A percentile compares a stretch with the other conserved stretches of the same genome.
These are phyloP conservation scores for Corythoichthys haematopterus DNA, from an alignment of 2,113 vertebrate genomes.

Conservation along the genomic window DNA sequence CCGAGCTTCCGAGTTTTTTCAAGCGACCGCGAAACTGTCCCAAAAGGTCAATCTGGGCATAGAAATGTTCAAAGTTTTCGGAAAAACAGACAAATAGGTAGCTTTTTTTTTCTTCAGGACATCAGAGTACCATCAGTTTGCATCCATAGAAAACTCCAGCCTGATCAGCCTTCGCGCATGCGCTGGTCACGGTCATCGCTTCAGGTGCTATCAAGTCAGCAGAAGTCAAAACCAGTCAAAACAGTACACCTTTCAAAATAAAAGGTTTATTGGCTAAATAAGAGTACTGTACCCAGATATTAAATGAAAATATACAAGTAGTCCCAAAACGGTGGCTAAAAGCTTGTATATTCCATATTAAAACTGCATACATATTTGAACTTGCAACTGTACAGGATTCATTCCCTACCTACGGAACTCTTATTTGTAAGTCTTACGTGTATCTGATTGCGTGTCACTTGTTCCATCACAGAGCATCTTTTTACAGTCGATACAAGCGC, in stretches of 20 bases:
- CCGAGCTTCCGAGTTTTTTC: constrained; percentile 38
- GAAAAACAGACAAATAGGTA: not conserved
- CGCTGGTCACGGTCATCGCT: constrained; percentile 8
- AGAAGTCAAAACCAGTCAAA: not conserved
- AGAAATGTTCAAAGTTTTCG: not conserved
- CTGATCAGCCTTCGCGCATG: constrained; percentile 35
- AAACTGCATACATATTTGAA: too few species aligned
- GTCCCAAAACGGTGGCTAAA: not conserved
- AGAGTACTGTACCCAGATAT: not conserved
- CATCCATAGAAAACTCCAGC: constrained; percentile 32
- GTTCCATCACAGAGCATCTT: too few species aligned
- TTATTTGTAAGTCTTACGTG: not conserved
- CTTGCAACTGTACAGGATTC: not conserved
- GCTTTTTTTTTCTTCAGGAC: constrained; percentile 9
- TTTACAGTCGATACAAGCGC: too few species aligned
- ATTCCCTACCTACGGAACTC: not conserved
- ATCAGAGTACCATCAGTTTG: constrained; percentile 7
- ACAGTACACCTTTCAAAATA: constrained; percentile 19
- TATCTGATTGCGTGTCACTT: not conserved
- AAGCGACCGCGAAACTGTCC: constrained; percentile 4
- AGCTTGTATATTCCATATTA: too few species aligned
- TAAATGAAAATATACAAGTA: not conserved
- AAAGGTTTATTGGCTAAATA: not conserved
- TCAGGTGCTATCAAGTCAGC: not conserved
- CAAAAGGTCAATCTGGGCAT: not conserved